Conservation (phyloP, 2,113 vertebrate species). For the Cavia porcellus region DNA sequence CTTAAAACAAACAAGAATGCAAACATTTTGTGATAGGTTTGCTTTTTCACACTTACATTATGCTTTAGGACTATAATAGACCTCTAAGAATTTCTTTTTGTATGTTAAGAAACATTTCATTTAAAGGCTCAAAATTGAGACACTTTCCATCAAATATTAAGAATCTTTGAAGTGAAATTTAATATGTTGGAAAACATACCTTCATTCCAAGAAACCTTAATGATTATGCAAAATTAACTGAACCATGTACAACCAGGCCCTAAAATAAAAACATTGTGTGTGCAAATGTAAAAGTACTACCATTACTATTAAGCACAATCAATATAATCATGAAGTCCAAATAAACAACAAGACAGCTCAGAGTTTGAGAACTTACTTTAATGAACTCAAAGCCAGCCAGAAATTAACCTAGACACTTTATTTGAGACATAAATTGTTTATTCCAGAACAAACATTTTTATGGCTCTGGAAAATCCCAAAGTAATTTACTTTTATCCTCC, state of each 20-base stretch:
- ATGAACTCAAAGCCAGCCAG: background rate
- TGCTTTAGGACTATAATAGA: background rate
- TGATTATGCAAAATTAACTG: background rate
- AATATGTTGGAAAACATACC: background rate
- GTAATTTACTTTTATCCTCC: background rate
- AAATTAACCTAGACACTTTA: constrained; percentile 20
- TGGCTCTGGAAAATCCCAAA: background rate
- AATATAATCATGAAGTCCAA: constrained; percentile 10
- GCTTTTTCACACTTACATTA: background rate
- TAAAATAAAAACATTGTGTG: constrained; percentile 51
- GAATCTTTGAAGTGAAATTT: background rate
- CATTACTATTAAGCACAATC: constrained; percentile 27
- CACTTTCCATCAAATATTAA: constrained; percentile 44
- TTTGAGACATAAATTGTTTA: constrained; percentile 38
- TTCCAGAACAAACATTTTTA: background rate
- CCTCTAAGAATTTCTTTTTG: background rate
- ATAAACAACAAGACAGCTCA: constrained; percentile 5
- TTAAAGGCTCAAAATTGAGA: background rate
- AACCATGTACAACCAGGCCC: background rate
- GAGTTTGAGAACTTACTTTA: constrained; percentile 38
- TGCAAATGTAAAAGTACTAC: constrained; percentile 4
- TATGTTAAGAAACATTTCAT: background rate
- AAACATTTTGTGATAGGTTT: background rate
- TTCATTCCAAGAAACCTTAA: background rate
- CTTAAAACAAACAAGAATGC: background rate